Base-by-base conservation (phyloP, 2,888 invertebrate species). In the Tuta absoluta region DNA sequence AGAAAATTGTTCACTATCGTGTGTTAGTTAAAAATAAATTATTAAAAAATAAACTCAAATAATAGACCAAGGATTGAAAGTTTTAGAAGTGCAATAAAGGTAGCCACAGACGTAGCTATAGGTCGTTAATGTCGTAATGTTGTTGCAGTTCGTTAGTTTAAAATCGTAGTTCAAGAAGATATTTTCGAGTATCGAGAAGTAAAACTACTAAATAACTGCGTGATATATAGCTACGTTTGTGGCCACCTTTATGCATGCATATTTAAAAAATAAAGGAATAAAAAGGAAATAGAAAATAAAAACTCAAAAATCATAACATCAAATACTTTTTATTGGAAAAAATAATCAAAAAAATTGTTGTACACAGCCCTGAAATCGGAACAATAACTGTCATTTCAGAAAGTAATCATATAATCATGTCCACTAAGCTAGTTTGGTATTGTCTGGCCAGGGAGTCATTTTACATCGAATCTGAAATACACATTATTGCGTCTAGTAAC, bases 351-450 rank as follows among this genome's bases (percentile, higher is more conserved):
- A 45, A 23, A 53, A 21, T 49, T 5, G 51, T 53, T 21, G 8
- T 53, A 53, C 51, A 53, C 51, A 53, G 51, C 51, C 23, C 51
- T 53, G 51, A 53, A 23, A 53, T 23, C 51, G 51, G 21, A 53
- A 21, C 21, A 21, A 14, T 14, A 14, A 24, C 24, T 23, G 23
- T 23, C 51, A 53, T 49, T 49, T 49, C 49, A 49, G 49, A 45
- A 45, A 45, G 0, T 45, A 45, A 45, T 45, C 45, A 45, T 45
- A 45, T 45, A 45, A 45, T n/a, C 45, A 45, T 45, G 45, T 45
- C 45, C 45, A 45, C 45, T 45, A 45, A 45, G 45, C 45, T 45
- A 45, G 45, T 1, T 45, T 45, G 45, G 45, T 45, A 17, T 3
- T 45, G 45, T 45, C 45, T 45, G 45, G 45, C 45, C 45, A 45